Evolutionary conservation across 64 coral and sea anemone genomes (phyloP).

Genomic region (Montipora sp.): DNA sequence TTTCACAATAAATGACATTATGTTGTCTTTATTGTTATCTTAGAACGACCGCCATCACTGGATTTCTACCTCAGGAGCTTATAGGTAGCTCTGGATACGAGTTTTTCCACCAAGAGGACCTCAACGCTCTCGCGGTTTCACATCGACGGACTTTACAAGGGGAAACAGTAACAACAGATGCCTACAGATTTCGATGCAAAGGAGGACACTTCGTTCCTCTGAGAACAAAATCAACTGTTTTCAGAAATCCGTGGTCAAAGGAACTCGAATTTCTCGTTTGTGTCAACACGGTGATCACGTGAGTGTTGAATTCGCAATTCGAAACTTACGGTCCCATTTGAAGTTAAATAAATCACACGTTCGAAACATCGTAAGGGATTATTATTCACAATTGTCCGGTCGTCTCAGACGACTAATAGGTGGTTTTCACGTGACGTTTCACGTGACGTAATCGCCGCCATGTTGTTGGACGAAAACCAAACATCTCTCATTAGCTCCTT

Average conservation of each 20-base stretch:
- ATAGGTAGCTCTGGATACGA: constrained; percentile 81
- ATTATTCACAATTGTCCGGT: too few relatives aligned
- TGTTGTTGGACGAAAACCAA: too few relatives aligned
- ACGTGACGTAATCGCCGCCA: too few relatives aligned
- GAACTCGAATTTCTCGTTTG: constrained; percentile 72
- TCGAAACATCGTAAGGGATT: too few relatives aligned
- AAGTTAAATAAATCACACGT: too few relatives aligned
- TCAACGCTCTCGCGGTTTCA: constrained; percentile 29
- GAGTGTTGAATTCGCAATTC: not conserved
- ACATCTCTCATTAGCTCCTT: too few relatives aligned
- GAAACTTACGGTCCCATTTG: too few relatives aligned
- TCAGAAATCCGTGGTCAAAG: constrained; percentile 77
- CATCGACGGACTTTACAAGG: constrained; percentile 60
- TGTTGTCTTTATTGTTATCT: not conserved
- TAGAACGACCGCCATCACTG: constrained; percentile 74
- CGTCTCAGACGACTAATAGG: too few relatives aligned
- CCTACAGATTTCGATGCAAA: constrained; percentile 76
- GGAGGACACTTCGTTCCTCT: constrained; percentile 62
- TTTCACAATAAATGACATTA: too few relatives aligned
- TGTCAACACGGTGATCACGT: constrained; percentile 31
- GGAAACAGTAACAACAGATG: not conserved
- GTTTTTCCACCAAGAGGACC: constrained; percentile 76
- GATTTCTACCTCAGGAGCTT: constrained; percentile 81
- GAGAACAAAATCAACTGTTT: constrained; percentile 34
- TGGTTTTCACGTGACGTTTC: too few relatives aligned